These are phyloP conservation scores for Actinostola sp. DNA, from an alignment of 92 coral and sea anemone genomes.

Conservation along the genomic window DNA sequence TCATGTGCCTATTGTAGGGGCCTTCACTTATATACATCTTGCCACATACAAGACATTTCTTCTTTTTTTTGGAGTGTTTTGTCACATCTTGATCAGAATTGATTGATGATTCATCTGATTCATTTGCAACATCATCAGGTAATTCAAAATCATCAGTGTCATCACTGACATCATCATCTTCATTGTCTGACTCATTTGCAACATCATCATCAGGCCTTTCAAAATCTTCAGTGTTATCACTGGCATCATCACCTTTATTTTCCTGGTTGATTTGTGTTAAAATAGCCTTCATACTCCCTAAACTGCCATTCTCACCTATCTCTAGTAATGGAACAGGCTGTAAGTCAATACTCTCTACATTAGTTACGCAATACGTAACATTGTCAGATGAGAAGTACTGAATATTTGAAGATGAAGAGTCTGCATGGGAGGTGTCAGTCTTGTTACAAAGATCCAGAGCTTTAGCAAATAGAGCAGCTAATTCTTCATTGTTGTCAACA, in stretches of 20 bases:
- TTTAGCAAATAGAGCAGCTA: neutral
- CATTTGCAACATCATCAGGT: too few relatives aligned
- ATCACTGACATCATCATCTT: neutral
- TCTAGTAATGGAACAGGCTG: conserved; percentile 2
- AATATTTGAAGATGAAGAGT: neutral
- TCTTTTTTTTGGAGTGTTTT: neutral
- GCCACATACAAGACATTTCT: neutral
- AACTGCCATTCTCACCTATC: neutral
- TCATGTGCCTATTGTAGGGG: neutral
- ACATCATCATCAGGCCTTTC: neutral
- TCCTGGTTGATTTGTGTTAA: neutral
- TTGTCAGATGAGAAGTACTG: neutral
- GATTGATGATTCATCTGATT: neutral
- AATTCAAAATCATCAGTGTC: too few relatives aligned
- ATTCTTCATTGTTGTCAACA: conserved; percentile 9
- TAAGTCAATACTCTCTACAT: conserved; percentile 5
- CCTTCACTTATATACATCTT: neutral
- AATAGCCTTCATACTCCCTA: neutral
- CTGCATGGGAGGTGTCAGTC: neutral
- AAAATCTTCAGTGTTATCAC: neutral
- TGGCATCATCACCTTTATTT: neutral
- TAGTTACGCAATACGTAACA: conserved; percentile 6
- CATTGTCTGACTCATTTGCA: neutral
- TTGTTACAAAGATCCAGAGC: conserved; percentile 4
- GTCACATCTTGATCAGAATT: neutral